Evolutionary conservation across 37 sponge, comb jelly and placozoan species (phyloP), one percentile per base, ranked within the genome.

Genomic region (Cliona cf. orientalis): DNA sequence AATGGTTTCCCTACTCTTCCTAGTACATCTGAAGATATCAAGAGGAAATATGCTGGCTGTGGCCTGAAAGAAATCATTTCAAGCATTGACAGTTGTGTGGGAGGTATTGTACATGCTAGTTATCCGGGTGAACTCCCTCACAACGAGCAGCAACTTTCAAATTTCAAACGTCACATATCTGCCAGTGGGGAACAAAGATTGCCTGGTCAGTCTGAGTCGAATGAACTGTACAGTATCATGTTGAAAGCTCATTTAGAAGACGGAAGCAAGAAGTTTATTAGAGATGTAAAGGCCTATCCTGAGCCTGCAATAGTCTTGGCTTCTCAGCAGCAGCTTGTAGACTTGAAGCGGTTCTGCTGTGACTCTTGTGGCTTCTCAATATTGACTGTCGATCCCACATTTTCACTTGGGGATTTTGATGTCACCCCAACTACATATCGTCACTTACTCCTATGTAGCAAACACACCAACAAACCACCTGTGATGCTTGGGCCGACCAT

Each of bases 341-440:
- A 78, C 64, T 32, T 78, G 6, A 67, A 12, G 2, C 44, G 49
- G 22, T 78, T 78, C 34, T 78, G 66, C 42, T 43, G 58, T 49
- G 35, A 64, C 41, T 6, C 36, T 4, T 78, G 40, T 43, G 35
- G 7, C 11, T 34, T 12, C 58, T 58, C 26, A 21, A 34, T 78
- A 6, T 28, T 78, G 6, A 78, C 79, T 19, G 33, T 78, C 28
- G 66, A 78, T 78, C 79, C 79, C 9, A 78, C 67, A 6, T 78
- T 78, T 33, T 35, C 31, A 28, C 49, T 78, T 3, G 79, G 79
- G 25, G 79, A 62, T 12, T 78, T 78, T 64, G 79, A 78, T 78
- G 79, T 78, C 22, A 78, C 79, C 4, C 79, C 79, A 31, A 26
- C 49, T 31, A 64, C 79, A 5, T 78, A 78, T 78, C 66, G 79